Evolutionary conservation across 2,113 vertebrate genomes (phyloP).

Genomic region (Cercopithecus mona): DNA sequence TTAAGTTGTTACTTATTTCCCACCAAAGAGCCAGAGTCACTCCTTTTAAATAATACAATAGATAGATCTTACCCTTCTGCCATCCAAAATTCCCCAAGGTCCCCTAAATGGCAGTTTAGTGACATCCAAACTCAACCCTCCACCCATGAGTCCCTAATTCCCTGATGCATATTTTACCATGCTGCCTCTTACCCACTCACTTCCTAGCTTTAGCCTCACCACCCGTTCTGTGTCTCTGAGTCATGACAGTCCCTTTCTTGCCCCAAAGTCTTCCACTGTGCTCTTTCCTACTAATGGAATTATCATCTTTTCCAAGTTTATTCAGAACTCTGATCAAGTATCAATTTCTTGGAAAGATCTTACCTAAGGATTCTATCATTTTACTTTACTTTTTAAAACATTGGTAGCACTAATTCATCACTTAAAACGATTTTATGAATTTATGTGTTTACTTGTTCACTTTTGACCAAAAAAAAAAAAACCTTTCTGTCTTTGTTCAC

Average conservation of each 20-base stretch:
- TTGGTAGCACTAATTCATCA: background rate
- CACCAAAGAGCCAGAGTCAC: background rate
- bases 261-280: background rate
- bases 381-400: background rate
- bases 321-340: background rate
- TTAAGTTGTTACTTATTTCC: background rate
- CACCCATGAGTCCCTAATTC: accelerated
- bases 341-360: background rate
- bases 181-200: background rate
- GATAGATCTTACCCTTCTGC: background rate
- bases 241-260: background rate
- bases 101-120: background rate
- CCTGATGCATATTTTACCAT: accelerated
- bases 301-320: background rate
- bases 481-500: background rate
- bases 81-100: background rate
- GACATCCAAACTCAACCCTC: too few relatives aligned
- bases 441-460: background rate
- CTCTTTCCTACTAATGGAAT: background rate
- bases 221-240: background rate
- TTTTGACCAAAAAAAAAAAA: background rate
- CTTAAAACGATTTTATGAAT: background rate
- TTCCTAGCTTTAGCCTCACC: background rate
- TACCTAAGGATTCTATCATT: background rate
- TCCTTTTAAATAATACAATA: background rate